These are phyloP conservation scores for Prolemur simus DNA, from an alignment of 2,113 vertebrate species.

Conservation along the genomic window DNA sequence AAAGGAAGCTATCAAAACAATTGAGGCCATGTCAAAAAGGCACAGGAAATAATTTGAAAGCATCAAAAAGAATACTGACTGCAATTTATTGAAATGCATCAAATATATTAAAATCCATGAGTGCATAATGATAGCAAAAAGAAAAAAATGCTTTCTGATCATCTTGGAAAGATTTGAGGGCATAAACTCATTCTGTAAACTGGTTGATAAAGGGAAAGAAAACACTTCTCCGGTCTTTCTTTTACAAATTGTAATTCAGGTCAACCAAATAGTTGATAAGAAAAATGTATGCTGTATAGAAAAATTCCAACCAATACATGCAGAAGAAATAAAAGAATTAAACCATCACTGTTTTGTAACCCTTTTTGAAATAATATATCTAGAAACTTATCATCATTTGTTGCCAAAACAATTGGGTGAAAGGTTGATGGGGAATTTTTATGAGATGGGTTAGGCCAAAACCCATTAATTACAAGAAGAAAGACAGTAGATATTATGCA, in stretches of 20 bases:
- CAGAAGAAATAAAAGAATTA: background rate
- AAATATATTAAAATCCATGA: background rate
- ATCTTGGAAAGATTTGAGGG: background rate
- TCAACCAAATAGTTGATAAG: background rate
- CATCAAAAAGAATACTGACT: background rate
- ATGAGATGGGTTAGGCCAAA: background rate
- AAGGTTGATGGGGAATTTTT: background rate
- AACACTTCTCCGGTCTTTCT: background rate
- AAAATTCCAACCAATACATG: background rate
- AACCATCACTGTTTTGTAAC: background rate
- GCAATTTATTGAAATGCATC: background rate
- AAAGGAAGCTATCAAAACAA: background rate
- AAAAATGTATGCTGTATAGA: background rate
- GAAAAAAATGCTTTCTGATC: background rate
- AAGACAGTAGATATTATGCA: background rate
- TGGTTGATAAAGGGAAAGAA: background rate
- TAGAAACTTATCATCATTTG: background rate
- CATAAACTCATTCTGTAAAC: constrained; percentile 6
- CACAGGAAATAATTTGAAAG: background rate
- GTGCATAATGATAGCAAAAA: background rate
- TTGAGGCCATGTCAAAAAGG: background rate
- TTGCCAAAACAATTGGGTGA: background rate
- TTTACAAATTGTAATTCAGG: background rate
- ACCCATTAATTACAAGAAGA: background rate
- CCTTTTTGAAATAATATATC: background rate